Evolutionary conservation across 2,888 invertebrate species (phyloP), one percentile per base, ranked within the genome.

Genomic region (Mythimna vitellina): DNA sequence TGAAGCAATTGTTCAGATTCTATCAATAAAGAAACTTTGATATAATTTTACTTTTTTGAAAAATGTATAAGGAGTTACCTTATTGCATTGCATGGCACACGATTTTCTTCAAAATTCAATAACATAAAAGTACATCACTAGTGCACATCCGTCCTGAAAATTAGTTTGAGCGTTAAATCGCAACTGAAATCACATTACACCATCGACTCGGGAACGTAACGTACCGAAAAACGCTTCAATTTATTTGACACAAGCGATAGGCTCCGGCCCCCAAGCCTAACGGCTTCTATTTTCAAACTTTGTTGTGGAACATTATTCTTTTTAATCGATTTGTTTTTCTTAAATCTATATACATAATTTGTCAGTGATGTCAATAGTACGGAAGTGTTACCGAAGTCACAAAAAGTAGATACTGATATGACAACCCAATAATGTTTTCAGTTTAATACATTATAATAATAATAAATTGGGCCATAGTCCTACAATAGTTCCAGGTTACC

Each of bases 101-200:
- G 12, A n/a, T 32, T 73, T 63, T 64, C 17, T 25, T 22, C 32
- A 29, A 49, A 65, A 70, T 51, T 32, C 49, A 12, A 65, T 62
- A 32, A 12, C 10, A 20, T 20, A 54, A 75, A 70, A 66, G 10
- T 69, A 66, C 49, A 69, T 62, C 69, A 65, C 35, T 22, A 65
- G 61, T 71, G 68, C 65, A 76, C 74, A 62, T 66, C 53, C 65
- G 35, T 74, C 68, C 73, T 81, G 58, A 78, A 73, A 87, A 80
- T 83, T 82, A 86, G 83, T 87, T 87, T 84, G 78, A 85, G 85
- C 87, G 85, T 88, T 80, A 88, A 89, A 88, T 89, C 81, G 85
- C 76, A 80, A 80, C 83, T 78, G 84, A 88, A 87, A 87, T 89
- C 87, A 87, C 86, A 87, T 88, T 87, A 88, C 77, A 68, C 76